Conservation (phyloP, 2,113 vertebrate genomes). For the Pelmatolapia mariae region DNA sequence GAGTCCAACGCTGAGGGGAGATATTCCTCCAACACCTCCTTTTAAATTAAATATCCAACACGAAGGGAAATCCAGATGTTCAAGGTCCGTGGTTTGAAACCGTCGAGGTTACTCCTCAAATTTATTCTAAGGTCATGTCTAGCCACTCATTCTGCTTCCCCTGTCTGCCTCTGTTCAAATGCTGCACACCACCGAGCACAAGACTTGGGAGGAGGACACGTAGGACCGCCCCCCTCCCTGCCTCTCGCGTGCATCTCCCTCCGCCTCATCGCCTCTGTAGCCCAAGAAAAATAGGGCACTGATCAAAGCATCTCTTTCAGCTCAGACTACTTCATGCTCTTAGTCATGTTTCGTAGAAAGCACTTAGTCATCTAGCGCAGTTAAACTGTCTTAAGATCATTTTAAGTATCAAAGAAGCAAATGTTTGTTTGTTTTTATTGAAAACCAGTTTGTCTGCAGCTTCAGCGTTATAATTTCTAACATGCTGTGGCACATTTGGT, state of each 20-base stretch:
- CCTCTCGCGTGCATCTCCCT: slow-evolving; percentile 20
- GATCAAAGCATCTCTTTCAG: not conserved
- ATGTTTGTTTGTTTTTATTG: not conserved
- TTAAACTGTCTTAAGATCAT: not conserved
- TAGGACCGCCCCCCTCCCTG: slow-evolving; percentile 38
- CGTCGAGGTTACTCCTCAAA: not conserved
- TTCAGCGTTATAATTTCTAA: not conserved
- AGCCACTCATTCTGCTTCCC: not conserved
- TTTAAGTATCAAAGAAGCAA: not conserved
- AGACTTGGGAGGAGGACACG: slow-evolving; percentile 33
- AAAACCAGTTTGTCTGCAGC: not conserved
- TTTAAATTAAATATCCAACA: slow-evolving; percentile 2
- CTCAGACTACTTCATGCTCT: not conserved
- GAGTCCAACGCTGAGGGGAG: not conserved
- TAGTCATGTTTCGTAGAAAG: not conserved
- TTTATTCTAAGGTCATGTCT: not conserved
- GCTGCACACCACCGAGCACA: not conserved
- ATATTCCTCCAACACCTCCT: not conserved
- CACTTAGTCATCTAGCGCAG: not conserved
- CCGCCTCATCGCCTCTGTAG: slow-evolving; percentile 14
- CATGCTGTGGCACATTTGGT: not conserved
- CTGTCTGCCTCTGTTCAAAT: slow-evolving; percentile 1
- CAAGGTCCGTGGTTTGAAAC: not conserved
- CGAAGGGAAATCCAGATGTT: not conserved
- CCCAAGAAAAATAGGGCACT: slow-evolving; percentile 42